These are phyloP conservation scores for Sphecodes monilicornis DNA, from an alignment of 2,888 invertebrate species.

Conservation along the genomic window DNA sequence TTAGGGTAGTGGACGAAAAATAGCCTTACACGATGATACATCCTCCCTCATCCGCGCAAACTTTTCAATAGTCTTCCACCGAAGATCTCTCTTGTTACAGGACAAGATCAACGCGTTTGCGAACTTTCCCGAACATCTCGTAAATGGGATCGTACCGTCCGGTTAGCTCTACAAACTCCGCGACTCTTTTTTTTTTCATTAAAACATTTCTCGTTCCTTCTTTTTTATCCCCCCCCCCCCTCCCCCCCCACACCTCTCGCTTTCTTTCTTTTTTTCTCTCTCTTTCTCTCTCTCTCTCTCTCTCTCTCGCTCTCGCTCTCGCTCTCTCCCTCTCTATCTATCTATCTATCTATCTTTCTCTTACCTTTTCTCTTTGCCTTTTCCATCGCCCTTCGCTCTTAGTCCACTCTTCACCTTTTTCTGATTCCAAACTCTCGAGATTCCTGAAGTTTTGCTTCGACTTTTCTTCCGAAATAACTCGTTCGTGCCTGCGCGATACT, in stretches of 20 bases:
- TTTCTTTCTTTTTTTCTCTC: no score
- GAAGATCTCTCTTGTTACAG: neutral
- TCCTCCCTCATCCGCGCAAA: constrained; percentile 3
- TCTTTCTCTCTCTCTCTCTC: no score
- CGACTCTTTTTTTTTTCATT: neutral
- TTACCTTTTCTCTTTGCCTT: neutral
- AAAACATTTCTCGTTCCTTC: constrained; percentile 2
- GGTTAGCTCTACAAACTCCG: neutral
- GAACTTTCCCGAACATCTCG: neutral
- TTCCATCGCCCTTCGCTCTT: neutral
- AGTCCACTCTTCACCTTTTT: neutral
- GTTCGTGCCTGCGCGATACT: constrained; percentile 36
- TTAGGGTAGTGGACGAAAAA: constrained; percentile 23
- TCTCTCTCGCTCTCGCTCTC: no score
- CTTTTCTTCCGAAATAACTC: constrained; percentile 2
- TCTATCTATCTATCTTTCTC: no score
- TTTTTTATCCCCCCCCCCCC: neutral
- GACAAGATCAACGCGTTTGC: constrained; percentile 8
- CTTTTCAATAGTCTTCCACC: constrained; percentile 40
- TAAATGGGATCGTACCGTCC: neutral
- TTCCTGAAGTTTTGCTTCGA: neutral
- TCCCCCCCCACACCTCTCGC: no score
- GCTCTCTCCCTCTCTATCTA: no score
- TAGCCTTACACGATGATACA: constrained; percentile 15
- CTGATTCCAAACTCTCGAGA: neutral